Evolutionary conservation across 2,797 vertebrate species (phyloP), one percentile per base, ranked within the genome.

Genomic region (Kryptopterus vitreolus): DNA sequence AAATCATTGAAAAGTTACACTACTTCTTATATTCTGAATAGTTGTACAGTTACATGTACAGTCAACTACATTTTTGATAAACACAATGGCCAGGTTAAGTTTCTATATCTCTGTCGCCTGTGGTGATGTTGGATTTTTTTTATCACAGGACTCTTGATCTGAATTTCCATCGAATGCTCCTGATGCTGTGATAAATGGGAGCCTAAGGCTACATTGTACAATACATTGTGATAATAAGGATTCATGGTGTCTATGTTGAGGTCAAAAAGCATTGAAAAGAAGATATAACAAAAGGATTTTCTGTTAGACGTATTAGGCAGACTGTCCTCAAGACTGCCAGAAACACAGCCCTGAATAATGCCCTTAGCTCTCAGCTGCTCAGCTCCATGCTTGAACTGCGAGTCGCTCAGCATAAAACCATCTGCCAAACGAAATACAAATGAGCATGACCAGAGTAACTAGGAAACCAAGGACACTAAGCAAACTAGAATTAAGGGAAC

Each of bases 361-460:
- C 33, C 31, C 63, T 43, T 24, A 38, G 15, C 63, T 1, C 22
- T 66, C 38, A 66, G 63, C 22, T 66, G 11, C 22, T 43, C 63
- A 43, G 38, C 12, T 66, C 5, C 15, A 7, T 66, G 63, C 63
- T 66, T 15, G 63, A 22, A 43, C 11, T 66, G 35, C 2, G 43
- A 66, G 63, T 65, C 63, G 43, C 61, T 63, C 20, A 63, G 29
- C 35, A 66, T 66, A 24, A 66, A 66, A 66, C 63, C 12, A 65
- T 65, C 62, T 35, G 31, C 62, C 33, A 65, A 22, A 63, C 33
- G 18, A 22, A 22, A 22, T 63, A 63, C 35, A 38, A 65, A 38
- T 38, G 62, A 65, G 33, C 33, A 22, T 65, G 33, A 65, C 62
- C 11, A 38, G 18, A 20, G 20, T 38, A 65, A 22, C 5, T 8